Evolutionary conservation across 2,797 vertebrate genomes (phyloP).

Genomic region (Macroramphosus scolopax): DNA sequence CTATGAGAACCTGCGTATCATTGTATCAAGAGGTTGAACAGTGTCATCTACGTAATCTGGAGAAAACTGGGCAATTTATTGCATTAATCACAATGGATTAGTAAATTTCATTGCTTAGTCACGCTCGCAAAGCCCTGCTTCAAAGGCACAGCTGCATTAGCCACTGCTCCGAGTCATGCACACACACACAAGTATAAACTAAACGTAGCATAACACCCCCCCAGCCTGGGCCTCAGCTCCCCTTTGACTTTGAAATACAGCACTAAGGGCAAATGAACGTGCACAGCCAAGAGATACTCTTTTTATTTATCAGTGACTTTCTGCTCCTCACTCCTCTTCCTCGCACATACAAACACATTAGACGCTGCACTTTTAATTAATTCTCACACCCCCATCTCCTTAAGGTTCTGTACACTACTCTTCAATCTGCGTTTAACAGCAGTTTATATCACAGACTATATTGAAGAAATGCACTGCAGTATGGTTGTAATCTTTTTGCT

Average conservation of each 20-base stretch:
- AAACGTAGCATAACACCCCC: slow-evolving; percentile 35
- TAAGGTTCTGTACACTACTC: background rate
- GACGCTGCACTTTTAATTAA: slow-evolving; percentile 14
- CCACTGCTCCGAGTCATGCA: slow-evolving; percentile 47
- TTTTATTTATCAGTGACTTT: slow-evolving; percentile 22
- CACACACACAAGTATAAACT: slow-evolving; percentile 37
- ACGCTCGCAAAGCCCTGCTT: slow-evolving; percentile 74
- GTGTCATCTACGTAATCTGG: slow-evolving; percentile 36
- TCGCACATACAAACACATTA: too few species aligned
- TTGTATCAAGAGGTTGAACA: slow-evolving; percentile 4
- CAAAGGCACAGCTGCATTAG: slow-evolving; percentile 69
- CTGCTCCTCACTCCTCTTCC: background rate
- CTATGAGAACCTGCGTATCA: slow-evolving; percentile 1
- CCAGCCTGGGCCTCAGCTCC: slow-evolving; percentile 62
- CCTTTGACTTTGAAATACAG: slow-evolving; percentile 60
- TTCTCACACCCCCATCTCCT: background rate
- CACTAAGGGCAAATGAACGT: slow-evolving; percentile 59
- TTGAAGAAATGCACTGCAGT: background rate
- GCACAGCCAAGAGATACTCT: slow-evolving; percentile 12
- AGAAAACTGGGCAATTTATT: slow-evolving; percentile 78
- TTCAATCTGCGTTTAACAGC: too few species aligned
- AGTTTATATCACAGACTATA: background rate
- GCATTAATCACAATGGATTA: slow-evolving; percentile 84
- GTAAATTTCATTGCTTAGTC: slow-evolving; percentile 79
- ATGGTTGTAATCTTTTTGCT: background rate